These are phyloP conservation scores for Drosophila chauvacae DNA, from an alignment of 1,140 invertebrate genomes.

Conservation along the genomic window DNA sequence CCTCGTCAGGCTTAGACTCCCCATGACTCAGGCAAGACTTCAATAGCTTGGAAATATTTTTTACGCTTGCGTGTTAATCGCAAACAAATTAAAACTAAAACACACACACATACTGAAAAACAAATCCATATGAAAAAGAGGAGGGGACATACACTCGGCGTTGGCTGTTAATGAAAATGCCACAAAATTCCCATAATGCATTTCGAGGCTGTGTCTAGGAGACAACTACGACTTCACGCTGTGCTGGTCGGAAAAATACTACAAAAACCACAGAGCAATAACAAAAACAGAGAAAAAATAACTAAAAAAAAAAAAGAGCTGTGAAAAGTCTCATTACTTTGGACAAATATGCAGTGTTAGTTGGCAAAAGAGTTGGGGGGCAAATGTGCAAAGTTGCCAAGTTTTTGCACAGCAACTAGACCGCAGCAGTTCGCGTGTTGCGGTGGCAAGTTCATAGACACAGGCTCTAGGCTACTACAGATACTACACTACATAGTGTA, in stretches of 20 bases:
- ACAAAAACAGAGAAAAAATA: background rate
- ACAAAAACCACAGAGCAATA: constrained; percentile 8
- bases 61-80: constrained; percentile 72
- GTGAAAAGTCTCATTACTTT: constrained; percentile 83
- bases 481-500: background rate
- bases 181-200: constrained; percentile 83
- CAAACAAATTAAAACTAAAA: constrained; percentile 72
- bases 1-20: background rate
- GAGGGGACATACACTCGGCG: constrained; percentile 14
- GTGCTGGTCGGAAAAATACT: constrained; percentile 41
- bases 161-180: constrained; percentile 80
- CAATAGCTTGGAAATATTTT: constrained; percentile 47
- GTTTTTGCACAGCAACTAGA: constrained; percentile 50
- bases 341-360: constrained; percentile 77
- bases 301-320: constrained; percentile 62
- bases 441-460: constrained; percentile 75
- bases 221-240: constrained; percentile 72
- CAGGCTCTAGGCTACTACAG: constrained; percentile 29
- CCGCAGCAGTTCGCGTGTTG: constrained; percentile 71
- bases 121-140: constrained; percentile 14
- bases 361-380: constrained; percentile 36
- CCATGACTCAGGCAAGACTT: constrained; percentile 35
- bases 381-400: constrained; percentile 74
- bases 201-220: constrained; percentile 61
- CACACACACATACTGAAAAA: constrained; percentile 7